A percentile compares a stretch with the other conserved stretches of the same genome.
phyloP scores from a whole-genome alignment of 2,888 invertebrate species.

The Lingula anatina region DNA sequence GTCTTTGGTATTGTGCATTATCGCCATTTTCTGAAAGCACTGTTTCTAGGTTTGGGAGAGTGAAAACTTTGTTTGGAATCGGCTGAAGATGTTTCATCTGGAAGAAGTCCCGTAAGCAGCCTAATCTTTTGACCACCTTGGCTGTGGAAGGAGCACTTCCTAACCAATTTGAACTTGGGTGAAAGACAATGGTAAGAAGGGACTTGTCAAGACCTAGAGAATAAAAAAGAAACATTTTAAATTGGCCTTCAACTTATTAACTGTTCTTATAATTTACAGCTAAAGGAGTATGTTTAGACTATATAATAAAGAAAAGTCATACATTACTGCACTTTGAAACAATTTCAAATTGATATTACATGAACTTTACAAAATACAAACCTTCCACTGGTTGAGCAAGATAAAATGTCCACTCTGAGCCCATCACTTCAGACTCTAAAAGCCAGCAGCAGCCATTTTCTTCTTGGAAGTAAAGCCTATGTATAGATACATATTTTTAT shows the following conservation, averaged over 20 bases:
- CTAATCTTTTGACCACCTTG: conserved; percentile 28
- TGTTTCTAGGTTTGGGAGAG: conserved; percentile 9
- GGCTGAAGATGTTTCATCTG: conserved; percentile 24
- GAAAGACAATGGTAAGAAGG: conserved; percentile 27
- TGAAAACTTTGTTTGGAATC: conserved; percentile 18
- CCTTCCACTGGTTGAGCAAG: conserved; percentile 42
- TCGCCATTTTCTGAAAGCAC: too few relatives aligned
- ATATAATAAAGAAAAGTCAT: background rate
- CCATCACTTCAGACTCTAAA: conserved; percentile 27
- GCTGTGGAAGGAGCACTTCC: too few relatives aligned
- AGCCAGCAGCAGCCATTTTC: conserved; percentile 46
- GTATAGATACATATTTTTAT: too few relatives aligned
- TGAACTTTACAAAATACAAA: conserved; percentile 14
- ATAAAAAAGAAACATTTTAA: background rate
- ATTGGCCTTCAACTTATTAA: background rate
- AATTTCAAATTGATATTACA: too few relatives aligned
- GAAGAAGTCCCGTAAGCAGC: conserved; percentile 25
- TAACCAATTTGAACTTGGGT: conserved; percentile 7
- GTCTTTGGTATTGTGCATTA: too few relatives aligned
- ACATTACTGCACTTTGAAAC: too few relatives aligned
- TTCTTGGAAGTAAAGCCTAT: conserved; percentile 41
- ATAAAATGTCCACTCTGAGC: conserved; percentile 30
- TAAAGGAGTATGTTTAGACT: background rate
- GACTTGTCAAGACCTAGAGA: conserved; percentile 33
- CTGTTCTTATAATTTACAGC: background rate